phyloP scores from a whole-genome alignment of 1,140 invertebrate species.

The Meloidogyne exigua region DNA sequence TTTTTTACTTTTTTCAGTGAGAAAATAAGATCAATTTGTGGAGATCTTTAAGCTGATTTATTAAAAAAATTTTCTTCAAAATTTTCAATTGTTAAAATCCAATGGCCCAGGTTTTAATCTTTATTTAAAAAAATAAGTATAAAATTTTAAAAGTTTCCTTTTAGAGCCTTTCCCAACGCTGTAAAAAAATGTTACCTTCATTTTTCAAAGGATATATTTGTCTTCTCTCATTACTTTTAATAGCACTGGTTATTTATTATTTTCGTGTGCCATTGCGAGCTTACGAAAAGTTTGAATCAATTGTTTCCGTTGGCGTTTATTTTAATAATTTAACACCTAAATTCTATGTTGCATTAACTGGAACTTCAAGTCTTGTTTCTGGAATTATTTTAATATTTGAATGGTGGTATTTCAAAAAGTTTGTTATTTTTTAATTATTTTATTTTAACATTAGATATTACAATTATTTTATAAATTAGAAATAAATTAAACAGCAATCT shows the following conservation, averaged over 20 bases:
- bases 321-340: constrained; percentile 93
- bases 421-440: constrained; percentile 76
- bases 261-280: constrained; percentile 44
- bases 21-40: no score
- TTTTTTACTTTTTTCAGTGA: no score
- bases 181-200: constrained; percentile 28
- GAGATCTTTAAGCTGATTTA: no score
- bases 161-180: constrained; percentile 28
- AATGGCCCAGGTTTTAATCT: no score
- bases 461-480: neutral
- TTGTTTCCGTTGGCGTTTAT: constrained; percentile 78
- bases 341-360: constrained; percentile 96
- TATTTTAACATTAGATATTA: neutral
- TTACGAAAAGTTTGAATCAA: constrained; percentile 46
- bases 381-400: constrained; percentile 96
- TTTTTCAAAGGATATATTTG: constrained; percentile 47
- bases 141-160: neutral
- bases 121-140: no score
- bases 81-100: no score
- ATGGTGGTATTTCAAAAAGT: constrained; percentile 99
- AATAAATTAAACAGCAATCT: neutral
- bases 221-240: constrained; percentile 38
- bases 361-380: constrained; percentile 93
- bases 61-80: no score
- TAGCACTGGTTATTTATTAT: constrained; percentile 41